Evolutionary conservation across 1,140 invertebrate species (phyloP).

Genomic region (Catajapyx aquilonaris): DNA sequence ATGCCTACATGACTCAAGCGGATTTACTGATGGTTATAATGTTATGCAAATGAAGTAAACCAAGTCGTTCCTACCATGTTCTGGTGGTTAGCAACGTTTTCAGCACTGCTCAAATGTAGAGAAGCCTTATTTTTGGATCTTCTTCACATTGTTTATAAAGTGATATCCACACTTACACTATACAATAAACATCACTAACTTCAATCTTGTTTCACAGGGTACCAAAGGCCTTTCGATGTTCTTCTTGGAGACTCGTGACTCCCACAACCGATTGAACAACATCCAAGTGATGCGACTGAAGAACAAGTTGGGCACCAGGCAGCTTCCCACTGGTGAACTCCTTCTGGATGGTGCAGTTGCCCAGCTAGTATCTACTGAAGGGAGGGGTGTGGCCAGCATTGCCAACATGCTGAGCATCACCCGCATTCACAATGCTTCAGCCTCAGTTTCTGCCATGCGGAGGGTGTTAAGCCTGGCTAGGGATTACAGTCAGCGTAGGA

Average conservation of each 20-base stretch:
- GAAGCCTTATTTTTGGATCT: too few species aligned
- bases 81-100: too few species aligned
- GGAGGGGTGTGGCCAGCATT: constrained; percentile 30
- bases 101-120: too few species aligned
- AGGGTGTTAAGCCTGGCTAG: constrained; percentile 24
- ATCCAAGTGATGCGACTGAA: constrained; percentile 32
- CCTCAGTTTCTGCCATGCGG: constrained; percentile 25
- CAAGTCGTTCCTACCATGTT: too few species aligned
- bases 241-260: constrained; percentile 23
- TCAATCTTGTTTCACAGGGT: constrained; percentile 21
- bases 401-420: constrained; percentile 35
- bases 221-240: constrained; percentile 31
- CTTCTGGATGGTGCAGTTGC: constrained; percentile 30
- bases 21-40: too few species aligned
- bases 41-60: too few species aligned
- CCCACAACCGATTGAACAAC: constrained; percentile 25
- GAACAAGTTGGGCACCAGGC: constrained; percentile 32
- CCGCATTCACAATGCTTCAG: constrained; percentile 31
- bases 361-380: constrained; percentile 25
- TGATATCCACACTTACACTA: neutral
- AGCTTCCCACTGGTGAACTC: constrained; percentile 37
- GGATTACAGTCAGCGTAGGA: constrained; percentile 27
- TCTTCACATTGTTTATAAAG: constrained; percentile 2
- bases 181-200: neutral
- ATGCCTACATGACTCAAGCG: too few species aligned